Base-by-base conservation (phyloP, 2,113 vertebrate species). In the Setophaga coronata region DNA sequence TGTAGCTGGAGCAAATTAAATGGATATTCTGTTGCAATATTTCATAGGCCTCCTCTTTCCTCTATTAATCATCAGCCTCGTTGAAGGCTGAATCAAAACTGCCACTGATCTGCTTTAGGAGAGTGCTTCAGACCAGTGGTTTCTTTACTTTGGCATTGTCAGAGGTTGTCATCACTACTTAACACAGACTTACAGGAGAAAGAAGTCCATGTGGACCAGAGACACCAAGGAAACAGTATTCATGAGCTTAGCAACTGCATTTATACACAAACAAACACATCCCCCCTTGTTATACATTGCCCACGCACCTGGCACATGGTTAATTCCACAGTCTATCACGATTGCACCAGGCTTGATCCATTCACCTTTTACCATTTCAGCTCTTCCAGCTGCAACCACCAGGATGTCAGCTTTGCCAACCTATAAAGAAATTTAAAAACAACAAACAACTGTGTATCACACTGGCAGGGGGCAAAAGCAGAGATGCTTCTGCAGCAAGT, bases 291-390 rank as follows among this genome's bases (percentile, higher is more conserved):
- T 34, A 77, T 26, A 80, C 40, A 10, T 54, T 89, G 82, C 34
- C 54, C 90, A 94, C 97, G 36, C 92, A 99, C 99, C 99, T 97
- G 98, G 97, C 90, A 99, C 62, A 42, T 99, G 97, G 97, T 99
- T 99, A 97, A 99, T 99, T 79, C 99, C 99, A 69, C 99, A 99
- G 97, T 99, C 99, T 29, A 99, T 99, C 90, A 99, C 99, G 5
- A 99, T 90, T 1, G 99, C 99, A 53, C 99, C 99, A 19, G 99
- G 98, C 96, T 99, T 99, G 95, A 99, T 98, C 99, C 99, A 99
- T 65, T 99, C 99, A 53, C 99, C 99, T 96, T 98, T 99, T 31
- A 99, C 98, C 98, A 99, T 99, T 97, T 99, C 99, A 33, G 99
- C 98, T 98, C 98, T 99, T 51, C 99, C 99, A 48, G 99, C 98